Conservation (phyloP, 2,888 invertebrate genomes). For the Drosophila quinaria region DNA sequence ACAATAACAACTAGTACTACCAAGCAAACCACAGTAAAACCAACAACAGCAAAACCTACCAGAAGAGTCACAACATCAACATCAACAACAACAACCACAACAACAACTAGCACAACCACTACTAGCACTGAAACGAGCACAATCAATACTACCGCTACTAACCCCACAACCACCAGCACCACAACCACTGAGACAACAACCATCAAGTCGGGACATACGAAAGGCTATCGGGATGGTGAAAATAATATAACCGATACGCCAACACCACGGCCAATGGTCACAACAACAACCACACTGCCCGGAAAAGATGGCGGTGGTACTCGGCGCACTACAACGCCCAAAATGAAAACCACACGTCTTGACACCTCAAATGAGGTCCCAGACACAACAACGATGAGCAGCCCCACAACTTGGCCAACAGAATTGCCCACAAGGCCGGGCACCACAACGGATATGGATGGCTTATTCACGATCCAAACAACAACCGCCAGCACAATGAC, state of each 20-base stretch:
- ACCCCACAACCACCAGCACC: conserved; percentile 61
- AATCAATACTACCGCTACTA: conserved; percentile 75
- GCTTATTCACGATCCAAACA: conserved; percentile 49
- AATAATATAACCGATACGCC: conserved; percentile 84
- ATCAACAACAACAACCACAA: conserved; percentile 46
- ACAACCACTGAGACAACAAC: conserved; percentile 68
- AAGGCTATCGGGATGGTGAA: conserved; percentile 85
- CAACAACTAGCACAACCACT: conserved; percentile 53
- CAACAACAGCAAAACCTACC: conserved; percentile 58
- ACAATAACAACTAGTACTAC: conserved; percentile 83
- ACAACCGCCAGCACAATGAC: conserved; percentile 34
- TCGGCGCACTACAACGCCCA: conserved; percentile 74
- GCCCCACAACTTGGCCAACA: conserved; percentile 56
- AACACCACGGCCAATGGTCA: conserved; percentile 60
- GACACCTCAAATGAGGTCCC: conserved; percentile 84
- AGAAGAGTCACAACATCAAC: conserved; percentile 47
- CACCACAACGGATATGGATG: conserved; percentile 75
- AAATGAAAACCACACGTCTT: conserved; percentile 84
- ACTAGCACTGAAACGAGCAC: conserved; percentile 47
- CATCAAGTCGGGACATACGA: conserved; percentile 82
- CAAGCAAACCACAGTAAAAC: conserved; percentile 76
- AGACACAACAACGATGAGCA: conserved; percentile 62
- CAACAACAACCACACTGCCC: conserved; percentile 59
- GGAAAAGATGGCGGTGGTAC: conserved; percentile 56
- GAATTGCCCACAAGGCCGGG: conserved; percentile 74